Evolutionary conservation across 2,797 vertebrate genomes (phyloP).

Genomic region (Clarias fuscus): DNA sequence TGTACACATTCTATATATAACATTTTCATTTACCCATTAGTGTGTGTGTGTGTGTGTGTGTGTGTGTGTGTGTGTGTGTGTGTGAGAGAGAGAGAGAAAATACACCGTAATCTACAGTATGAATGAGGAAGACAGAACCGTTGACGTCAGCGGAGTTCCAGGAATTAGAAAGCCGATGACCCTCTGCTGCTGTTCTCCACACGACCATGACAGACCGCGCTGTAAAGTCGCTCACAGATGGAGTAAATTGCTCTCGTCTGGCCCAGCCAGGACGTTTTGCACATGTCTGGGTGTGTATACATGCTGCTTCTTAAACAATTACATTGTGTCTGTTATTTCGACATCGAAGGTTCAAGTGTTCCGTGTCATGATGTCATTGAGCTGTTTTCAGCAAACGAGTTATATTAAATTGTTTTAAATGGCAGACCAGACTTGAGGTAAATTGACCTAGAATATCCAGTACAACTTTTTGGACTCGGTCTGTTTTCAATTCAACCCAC

Average conservation of each 20-base stretch:
- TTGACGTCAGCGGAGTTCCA: constrained; percentile 45
- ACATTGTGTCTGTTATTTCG: constrained; percentile 18
- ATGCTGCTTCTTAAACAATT: constrained; percentile 15
- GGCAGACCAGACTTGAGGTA: background rate
- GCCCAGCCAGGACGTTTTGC: constrained; percentile 4
- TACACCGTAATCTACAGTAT: background rate
- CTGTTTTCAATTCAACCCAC: constrained; percentile 12
- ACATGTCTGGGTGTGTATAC: constrained; percentile 2
- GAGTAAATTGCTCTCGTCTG: constrained; percentile 26
- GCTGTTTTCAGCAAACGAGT: background rate
- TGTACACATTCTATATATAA: no score
- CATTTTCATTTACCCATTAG: background rate
- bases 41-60: background rate
- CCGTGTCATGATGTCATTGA: background rate
- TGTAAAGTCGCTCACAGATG: constrained; percentile 27
- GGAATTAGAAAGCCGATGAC: constrained; percentile 25
- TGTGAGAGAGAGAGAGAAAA: background rate
- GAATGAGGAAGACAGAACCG: constrained; percentile 25
- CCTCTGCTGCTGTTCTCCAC: constrained; percentile 25
- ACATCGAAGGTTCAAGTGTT: constrained; percentile 25
- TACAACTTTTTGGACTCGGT: background rate
- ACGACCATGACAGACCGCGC: constrained; percentile 22
- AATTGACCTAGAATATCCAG: constrained; percentile 15
- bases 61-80: background rate
- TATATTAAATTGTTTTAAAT: background rate